Evolutionary conservation across 2,113 vertebrate genomes (phyloP), one percentile per base, ranked within the genome.

Genomic region (Larimichthys polyactis): DNA sequence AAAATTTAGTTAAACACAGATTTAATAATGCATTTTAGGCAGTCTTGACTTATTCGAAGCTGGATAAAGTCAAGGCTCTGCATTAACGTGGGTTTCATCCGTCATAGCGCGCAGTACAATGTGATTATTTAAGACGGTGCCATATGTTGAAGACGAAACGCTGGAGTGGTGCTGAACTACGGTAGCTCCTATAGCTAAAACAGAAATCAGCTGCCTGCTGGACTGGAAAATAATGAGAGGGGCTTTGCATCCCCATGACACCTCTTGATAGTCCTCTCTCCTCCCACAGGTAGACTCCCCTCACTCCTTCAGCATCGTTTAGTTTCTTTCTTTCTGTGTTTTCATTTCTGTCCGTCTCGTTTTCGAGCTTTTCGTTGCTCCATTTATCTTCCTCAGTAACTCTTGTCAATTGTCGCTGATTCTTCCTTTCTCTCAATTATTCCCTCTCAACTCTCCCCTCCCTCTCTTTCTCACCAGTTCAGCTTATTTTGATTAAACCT

Each of bases 211-310:
- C 81, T 89, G 85, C 69, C 76, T 79, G 67, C 11, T 73, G 72
- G 75, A 83, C 82, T 83, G 83, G 83, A 90, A 92, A 87, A 87
- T 88, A 90, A 87, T 27, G 66, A 91, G 87, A 72, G 73, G 54
- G 72, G 73, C 86, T 79, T 65, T 66, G 70, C 58, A 59, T 84
- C 75, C 89, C 82, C 85, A 15, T 36, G 81, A 77, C 66, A 75
- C 78, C 49, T 36, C 44, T 70, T 73, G 57, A 58, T 15, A 16
- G 71, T 40, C 86, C 58, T 44, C 87, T 48, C 55, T 29, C n/a
- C 16, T 68, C 67, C 52, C 67, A 80, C 69, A 65, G 57, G 81
- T 67, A 5, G 65, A 64, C 60, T 7, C 11, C 52, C 11, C 71
- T 57, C 68, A n/a, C 16, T 69, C 55, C 63, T 27, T 80, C 46